phyloP scores from a whole-genome alignment of 1,140 invertebrate genomes.

The Drosophila busckii region DNA sequence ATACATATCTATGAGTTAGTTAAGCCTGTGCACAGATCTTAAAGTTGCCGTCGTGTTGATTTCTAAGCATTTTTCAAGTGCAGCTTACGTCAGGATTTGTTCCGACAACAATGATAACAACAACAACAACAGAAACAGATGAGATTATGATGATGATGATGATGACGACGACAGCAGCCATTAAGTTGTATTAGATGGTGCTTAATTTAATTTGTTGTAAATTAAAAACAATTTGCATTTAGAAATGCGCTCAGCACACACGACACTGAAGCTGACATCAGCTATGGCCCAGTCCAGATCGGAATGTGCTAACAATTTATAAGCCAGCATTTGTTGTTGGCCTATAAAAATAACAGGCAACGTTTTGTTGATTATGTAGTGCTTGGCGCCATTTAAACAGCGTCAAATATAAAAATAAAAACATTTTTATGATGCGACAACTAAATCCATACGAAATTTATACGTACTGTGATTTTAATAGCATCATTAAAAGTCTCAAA shows the following conservation, averaged over 20 bases:
- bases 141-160: too few species aligned
- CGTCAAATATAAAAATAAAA: slow-evolving; percentile 30
- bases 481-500: slow-evolving; percentile 56
- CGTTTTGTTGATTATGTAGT: slow-evolving; percentile 38
- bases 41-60: slow-evolving; percentile 56
- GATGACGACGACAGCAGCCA: slow-evolving; percentile 46
- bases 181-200: slow-evolving; percentile 54
- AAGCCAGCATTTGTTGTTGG: too few species aligned
- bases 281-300: too few species aligned
- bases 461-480: slow-evolving; percentile 53
- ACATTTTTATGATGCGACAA: slow-evolving; percentile 50
- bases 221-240: slow-evolving; percentile 56
- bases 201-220: slow-evolving; percentile 71
- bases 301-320: too few species aligned
- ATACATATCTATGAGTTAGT: slow-evolving; percentile 10
- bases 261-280: too few species aligned
- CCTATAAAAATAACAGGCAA: too few species aligned
- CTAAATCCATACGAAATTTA: slow-evolving; percentile 40
- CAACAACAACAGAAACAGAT: too few species aligned
- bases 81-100: slow-evolving; percentile 52
- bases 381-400: slow-evolving; percentile 65
- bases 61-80: slow-evolving; percentile 70
- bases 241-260: too few species aligned
- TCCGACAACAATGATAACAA: slow-evolving; percentile 35
- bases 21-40: too few species aligned